A percentile compares a stretch with the other conserved stretches of the same genome.
phyloP scores from a whole-genome alignment of 2,888 invertebrate species.

The Mycogona germanica region DNA sequence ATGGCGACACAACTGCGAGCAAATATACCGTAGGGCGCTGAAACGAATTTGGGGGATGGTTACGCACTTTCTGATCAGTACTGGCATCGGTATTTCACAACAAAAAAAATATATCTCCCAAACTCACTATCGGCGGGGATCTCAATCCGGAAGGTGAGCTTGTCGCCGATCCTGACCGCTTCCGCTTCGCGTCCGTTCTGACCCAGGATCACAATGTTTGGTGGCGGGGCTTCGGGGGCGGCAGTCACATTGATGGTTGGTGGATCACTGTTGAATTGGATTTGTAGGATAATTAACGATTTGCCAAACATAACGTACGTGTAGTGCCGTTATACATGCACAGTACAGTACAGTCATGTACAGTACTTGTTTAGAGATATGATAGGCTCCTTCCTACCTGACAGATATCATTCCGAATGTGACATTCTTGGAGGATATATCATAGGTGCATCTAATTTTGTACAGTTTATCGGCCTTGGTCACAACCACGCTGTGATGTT shows the following conservation, averaged over 20 bases:
- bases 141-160: constrained; percentile 88
- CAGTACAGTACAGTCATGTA: too few species aligned
- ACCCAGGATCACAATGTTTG: constrained; percentile 83
- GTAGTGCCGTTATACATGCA: too few species aligned
- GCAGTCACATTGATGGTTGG: constrained; percentile 94
- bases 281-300: not conserved
- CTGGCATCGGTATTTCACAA: not conserved
- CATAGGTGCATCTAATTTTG: constrained; percentile 91
- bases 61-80: not conserved
- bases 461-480: constrained; percentile 93
- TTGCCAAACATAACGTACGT: not conserved
- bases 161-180: constrained; percentile 87
- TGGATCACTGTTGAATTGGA: constrained; percentile 52
- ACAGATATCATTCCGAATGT: constrained; percentile 97
- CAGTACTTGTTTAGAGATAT: too few species aligned
- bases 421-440: constrained; percentile 91
- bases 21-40: constrained; percentile 91
- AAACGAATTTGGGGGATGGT: constrained; percentile 23
- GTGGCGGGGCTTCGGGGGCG: constrained; percentile 87
- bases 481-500: constrained; percentile 92
- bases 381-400: constrained; percentile 44
- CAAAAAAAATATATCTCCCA: not conserved
- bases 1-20: constrained; percentile 92
- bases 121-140: constrained; percentile 89
- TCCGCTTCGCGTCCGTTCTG: constrained; percentile 76